Base-by-base conservation (phyloP, 1,140 invertebrate genomes). In the Drosophila subobscura region DNA sequence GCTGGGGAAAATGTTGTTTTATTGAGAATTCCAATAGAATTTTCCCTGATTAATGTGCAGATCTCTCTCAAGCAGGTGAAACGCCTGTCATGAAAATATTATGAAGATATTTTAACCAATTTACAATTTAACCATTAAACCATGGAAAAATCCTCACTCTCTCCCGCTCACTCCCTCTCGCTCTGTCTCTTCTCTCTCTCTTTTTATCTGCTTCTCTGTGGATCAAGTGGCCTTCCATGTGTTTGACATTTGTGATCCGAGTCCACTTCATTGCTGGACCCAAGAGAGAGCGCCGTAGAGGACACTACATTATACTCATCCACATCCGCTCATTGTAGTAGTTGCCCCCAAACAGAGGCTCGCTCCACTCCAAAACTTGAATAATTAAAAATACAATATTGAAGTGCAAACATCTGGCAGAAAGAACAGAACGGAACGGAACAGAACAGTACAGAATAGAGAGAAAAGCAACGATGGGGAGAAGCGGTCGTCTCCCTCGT, bases 361-460 rank as follows among this genome's bases (percentile, higher is more conserved):
- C 12, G 14, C 40, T 33, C 70, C 77, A 72, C 72, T 79, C 59
- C 14, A 81, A 51, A 80, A 56, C 59, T 67, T 81, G 75, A 83
- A 80, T 79, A 79, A 79, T 79, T 79, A 77, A 79, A 79, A 79
- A 77, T 70, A 77, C 74, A 73, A 79, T 79, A 79, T 79, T 79
- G 77, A 77, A 77, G 64, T 77, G 77, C 73, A 79, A 73, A 73
- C 74, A 77, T 65, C 66, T 79, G 72, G 63, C 63, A 55, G 45
- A 60, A 60, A 53, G 72, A 76, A 49, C 61, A 53, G 72, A 76
- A 49, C 61, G 58, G 72, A 67, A 51, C 58, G 46, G 16, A 20
- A 20, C 16, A 20, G 16, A 20, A 20, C 16, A 20, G 16, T 20
- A 20, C 16, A 20, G 16, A 20, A 20, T 20, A 20, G 16, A 20